These are phyloP conservation scores for Leucophenga varia DNA, from an alignment of 1,140 invertebrate species.

Conservation along the genomic window DNA sequence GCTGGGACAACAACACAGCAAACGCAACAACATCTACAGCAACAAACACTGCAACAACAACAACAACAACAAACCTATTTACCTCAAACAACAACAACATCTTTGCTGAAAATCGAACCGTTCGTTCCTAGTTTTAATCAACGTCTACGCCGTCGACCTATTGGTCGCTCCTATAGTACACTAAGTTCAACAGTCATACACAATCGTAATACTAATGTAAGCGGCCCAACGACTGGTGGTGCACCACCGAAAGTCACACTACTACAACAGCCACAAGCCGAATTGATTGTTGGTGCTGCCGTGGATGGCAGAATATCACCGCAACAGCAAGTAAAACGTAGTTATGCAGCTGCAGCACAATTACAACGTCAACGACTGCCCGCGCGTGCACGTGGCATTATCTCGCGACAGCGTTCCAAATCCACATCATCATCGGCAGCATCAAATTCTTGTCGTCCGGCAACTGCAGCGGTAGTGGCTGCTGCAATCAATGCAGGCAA, in stretches of 20 bases:
- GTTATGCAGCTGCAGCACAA: slow-evolving; percentile 25
- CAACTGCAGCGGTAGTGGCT: slow-evolving; percentile 6
- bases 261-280: slow-evolving; percentile 9
- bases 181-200: slow-evolving; percentile 47
- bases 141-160: slow-evolving; percentile 58
- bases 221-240: slow-evolving; percentile 8
- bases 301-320: slow-evolving; percentile 15
- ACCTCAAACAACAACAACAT: slow-evolving; percentile 45
- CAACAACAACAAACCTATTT: slow-evolving; percentile 34
- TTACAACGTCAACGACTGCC: slow-evolving; percentile 30
- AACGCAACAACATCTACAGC: slow-evolving; percentile 11
- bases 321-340: slow-evolving; percentile 26
- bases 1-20: slow-evolving; percentile 12
- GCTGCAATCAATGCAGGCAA: neutral
- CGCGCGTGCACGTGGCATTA: slow-evolving; percentile 14
- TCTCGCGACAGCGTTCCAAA: slow-evolving; percentile 42
- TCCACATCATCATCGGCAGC: slow-evolving; percentile 45
- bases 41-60: slow-evolving; percentile 21
- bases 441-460: slow-evolving; percentile 37
- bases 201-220: slow-evolving; percentile 18
- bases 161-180: slow-evolving; percentile 61
- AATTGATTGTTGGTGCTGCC: slow-evolving; percentile 10
- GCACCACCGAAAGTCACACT: neutral
- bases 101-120: slow-evolving; percentile 64
- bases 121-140: slow-evolving; percentile 60